Evolutionary conservation across 2,888 invertebrate genomes (phyloP), one percentile per base, ranked within the genome.

Genomic region (Drosophila neonasuta): DNA sequence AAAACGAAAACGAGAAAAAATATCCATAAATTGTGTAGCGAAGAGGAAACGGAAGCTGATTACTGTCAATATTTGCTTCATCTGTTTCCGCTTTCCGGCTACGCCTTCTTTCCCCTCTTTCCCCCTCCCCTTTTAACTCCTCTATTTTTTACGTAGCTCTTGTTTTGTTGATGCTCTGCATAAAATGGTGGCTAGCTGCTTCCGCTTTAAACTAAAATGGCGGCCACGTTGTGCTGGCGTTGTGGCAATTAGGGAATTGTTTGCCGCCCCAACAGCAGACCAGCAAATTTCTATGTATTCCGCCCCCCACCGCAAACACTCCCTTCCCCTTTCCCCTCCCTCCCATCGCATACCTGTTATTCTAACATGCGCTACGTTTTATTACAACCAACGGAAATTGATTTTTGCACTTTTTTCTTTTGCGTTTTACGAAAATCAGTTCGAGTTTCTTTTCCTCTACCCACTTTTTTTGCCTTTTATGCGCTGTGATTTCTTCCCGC

Each of bases 11-110:
- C 3, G 32, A 9, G 32, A n/a, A 41, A 32, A 54, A 52, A 63
- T 29, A 13, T 48, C 39, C 2, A 49, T n/a, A 34, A 60, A 51
- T 42, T 49, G 36, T 36, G 49, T 24, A 42, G 52, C 24, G 56
- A 20, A 32, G 41, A 44, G 60, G 61, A 73, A 65, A 60, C 79
- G 85, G 82, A 88, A 86, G 82, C 84, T 88, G 87, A 88, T 86
- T 87, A 86, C 82, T 81, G 82, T 86, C 88, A 87, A 88, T 87
- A 88, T 88, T 88, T 87, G 85, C 76, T 85, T 79, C 80, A 79
- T 74, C 80, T 83, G 81, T 77, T 74, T 77, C 79, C 80, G 71
- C 50, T 69, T 66, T 69, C 78, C 71, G 59, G 44, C 36, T 45
- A 42, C 50, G 44, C 42, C 36, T 48, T 59, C 51, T 42, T 62